Evolutionary conservation across 2,888 invertebrate species (phyloP), one percentile per base, ranked within the genome.

Genomic region (Caprella mutica): DNA sequence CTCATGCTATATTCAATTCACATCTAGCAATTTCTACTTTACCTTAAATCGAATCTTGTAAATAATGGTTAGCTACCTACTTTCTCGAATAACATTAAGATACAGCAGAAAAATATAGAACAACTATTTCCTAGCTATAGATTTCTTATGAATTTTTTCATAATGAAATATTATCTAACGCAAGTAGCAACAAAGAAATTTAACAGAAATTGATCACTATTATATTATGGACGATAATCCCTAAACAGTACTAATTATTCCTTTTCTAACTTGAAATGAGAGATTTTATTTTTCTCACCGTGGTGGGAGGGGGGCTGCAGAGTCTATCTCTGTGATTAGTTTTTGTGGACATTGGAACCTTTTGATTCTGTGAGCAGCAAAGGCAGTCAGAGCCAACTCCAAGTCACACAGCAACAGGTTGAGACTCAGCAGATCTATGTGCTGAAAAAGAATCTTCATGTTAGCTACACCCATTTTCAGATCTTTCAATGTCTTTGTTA

Each of bases 351-450:
- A 82, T 70, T 84, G 82, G 65, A 86, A 79, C 69, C 83, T 80
- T 55, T 81, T 80, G 55, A 86, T 81, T 69, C 90, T 81, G 73
- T 90, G 88, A 53, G 85, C 87, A 66, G 82, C 84, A 75, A 89
- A 91, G 21, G 91, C 90, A 58, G 84, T 83, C 65, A 85, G 73
- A 66, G 80, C 77, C 43, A 77, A 73, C 72, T 83, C 84, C 72
- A 84, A 75, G 71, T 86, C 78, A 48, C 82, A 72, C 46, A 85
- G 69, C 53, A 79, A 70, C 39, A 85, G 73, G 73, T 85, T 85
- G 59, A 85, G 69, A 9, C 78, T 77, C 58, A 75, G 74, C 62
- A 85, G 73, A 71, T 82, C 79, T 58, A 85, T 76, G 69, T 82
- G 78, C 82, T 84, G n/a, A n/a, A n/a, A n/a, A n/a, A n/a, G n/a